These are phyloP conservation scores for Maylandia zebra DNA, from an alignment of 2,113 vertebrate species.

Conservation along the genomic window DNA sequence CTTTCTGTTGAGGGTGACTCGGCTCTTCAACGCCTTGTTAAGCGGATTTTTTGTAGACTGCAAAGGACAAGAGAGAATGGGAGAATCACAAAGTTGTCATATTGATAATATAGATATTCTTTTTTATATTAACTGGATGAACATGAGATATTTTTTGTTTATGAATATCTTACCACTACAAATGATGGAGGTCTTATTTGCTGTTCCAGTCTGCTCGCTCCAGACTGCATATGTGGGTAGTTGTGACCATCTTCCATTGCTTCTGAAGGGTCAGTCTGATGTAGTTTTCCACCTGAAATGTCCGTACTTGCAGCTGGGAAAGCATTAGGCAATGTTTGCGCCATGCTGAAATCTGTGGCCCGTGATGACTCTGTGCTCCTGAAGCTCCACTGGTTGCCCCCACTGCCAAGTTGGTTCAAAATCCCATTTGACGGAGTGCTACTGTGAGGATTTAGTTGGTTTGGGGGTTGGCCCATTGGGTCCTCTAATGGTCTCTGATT, in stretches of 20 bases:
- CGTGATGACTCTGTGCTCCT: neutral
- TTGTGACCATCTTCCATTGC: constrained; percentile 47
- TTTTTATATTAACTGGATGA: neutral
- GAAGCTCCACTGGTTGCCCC: neutral
- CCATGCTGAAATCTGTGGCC: neutral
- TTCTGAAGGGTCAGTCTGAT: constrained; percentile 5
- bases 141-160: neutral
- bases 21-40: constrained; percentile 1
- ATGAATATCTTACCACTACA: constrained; percentile 15
- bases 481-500: constrained; percentile 1
- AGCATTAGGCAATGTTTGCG: neutral
- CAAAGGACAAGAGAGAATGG: neutral
- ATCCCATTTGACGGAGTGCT: neutral
- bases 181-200: neutral
- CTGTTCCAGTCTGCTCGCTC: neutral
- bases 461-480: neutral
- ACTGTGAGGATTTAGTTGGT: neutral
- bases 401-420: neutral
- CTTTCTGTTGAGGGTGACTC: constrained; percentile 47
- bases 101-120: neutral
- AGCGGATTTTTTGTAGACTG: constrained; percentile 19
- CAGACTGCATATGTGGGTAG: neutral
- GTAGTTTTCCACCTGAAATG: neutral
- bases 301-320: constrained; percentile 12
- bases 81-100: neutral